phyloP scores from a whole-genome alignment of 2,113 vertebrate genomes.

The Oreochromis aureus region DNA sequence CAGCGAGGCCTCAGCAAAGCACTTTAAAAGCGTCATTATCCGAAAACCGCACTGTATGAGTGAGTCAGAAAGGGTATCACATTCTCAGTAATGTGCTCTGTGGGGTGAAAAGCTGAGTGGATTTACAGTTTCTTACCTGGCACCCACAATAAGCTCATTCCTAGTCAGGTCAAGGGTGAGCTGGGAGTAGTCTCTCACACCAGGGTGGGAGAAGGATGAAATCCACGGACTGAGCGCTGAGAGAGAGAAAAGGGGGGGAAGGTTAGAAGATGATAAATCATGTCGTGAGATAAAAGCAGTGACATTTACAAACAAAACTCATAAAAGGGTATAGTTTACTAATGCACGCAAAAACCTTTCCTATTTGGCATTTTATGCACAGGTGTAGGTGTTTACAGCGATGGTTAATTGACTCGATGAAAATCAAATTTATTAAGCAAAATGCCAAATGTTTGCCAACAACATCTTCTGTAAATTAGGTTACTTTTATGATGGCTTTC shows the following conservation, averaged over 20 bases:
- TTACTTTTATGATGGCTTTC: neutral
- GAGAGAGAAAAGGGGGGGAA: neutral
- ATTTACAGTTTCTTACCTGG: conserved; percentile 81
- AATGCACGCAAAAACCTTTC: neutral
- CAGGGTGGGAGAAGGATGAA: conserved; percentile 85
- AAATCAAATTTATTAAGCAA: neutral
- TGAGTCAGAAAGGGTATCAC: conserved; percentile 34
- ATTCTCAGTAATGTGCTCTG: conserved; percentile 36
- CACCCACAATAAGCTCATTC: conserved; percentile 96
- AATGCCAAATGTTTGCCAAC: neutral
- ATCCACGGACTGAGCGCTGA: conserved; percentile 92
- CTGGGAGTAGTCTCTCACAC: conserved; percentile 91
- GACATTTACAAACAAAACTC: neutral
- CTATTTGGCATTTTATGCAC: neutral
- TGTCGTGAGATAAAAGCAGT: neutral
- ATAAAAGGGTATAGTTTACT: neutral
- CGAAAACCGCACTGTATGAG: neutral
- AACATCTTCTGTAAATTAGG: neutral
- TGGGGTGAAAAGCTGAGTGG: conserved; percentile 21
- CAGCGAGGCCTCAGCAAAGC: conserved; percentile 8
- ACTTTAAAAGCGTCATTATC: conserved; percentile 36
- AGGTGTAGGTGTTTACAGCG: neutral
- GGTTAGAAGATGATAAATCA: neutral
- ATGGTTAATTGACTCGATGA: neutral
- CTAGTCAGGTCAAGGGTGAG: conserved; percentile 91